Conservation (phyloP, 2,797 vertebrate species). For the Channallabes apus region DNA sequence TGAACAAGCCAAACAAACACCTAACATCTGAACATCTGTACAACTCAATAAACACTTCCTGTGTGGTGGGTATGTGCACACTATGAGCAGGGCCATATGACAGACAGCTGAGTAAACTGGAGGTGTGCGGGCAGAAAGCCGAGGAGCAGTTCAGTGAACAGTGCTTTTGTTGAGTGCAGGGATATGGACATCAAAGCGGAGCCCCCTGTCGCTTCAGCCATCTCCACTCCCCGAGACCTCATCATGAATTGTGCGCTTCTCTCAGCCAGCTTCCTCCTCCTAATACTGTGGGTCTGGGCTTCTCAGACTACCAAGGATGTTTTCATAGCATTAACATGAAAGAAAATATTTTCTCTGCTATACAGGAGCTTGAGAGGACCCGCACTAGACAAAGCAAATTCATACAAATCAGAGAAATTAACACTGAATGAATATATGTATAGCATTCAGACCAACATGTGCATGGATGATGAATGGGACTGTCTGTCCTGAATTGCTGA, state of each 20-base stretch:
- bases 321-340: constrained; percentile 73
- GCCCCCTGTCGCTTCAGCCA: constrained; percentile 35
- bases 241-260: constrained; percentile 44
- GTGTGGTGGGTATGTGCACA: constrained; percentile 22
- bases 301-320: constrained; percentile 60
- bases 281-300: constrained; percentile 22
- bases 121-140: constrained; percentile 25
- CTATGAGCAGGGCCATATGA: constrained; percentile 44
- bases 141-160: constrained; percentile 48
- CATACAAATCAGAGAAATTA: constrained; percentile 47
- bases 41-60: constrained; percentile 20
- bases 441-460: no score
- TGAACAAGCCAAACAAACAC: constrained; percentile 43
- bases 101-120: constrained; percentile 58
- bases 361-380: constrained; percentile 63
- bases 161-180: constrained; percentile 50
- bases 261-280: constrained; percentile 33
- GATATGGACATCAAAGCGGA: constrained; percentile 22
- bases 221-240: constrained; percentile 39
- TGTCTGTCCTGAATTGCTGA: constrained; percentile 5
- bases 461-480: not conserved
- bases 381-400: constrained; percentile 45
- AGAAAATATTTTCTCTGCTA: constrained; percentile 74
- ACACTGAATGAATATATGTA: constrained; percentile 34
- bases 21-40: constrained; percentile 38